These are phyloP conservation scores for Anolis apletophallus DNA, from an alignment of 2,797 vertebrate species.

Conservation along the genomic window DNA sequence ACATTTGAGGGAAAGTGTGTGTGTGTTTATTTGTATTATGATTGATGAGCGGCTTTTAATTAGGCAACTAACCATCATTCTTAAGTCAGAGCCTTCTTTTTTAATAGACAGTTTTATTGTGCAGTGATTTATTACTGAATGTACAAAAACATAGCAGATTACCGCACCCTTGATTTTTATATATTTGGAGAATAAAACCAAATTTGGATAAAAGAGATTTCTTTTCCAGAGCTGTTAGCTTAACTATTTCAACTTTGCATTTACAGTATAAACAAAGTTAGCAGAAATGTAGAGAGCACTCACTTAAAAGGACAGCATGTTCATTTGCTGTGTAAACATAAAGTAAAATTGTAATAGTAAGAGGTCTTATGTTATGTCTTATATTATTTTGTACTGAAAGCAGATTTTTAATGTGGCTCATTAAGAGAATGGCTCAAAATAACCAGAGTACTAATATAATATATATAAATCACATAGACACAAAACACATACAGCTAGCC, in stretches of 20 bases:
- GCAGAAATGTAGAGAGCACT: neutral
- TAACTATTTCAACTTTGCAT: neutral
- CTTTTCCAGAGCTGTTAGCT: conserved; percentile 13
- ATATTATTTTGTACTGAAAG: neutral
- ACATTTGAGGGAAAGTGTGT: neutral
- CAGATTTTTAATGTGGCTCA: neutral
- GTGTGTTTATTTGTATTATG: neutral
- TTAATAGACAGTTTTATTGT: conserved; percentile 7
- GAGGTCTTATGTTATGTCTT: neutral
- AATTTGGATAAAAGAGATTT: conserved; percentile 2
- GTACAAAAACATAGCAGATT: conserved; percentile 1
- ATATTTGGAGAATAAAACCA: neutral
- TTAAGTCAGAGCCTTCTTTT: conserved; percentile 17
- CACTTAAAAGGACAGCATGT: neutral
- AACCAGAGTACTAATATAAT: neutral
- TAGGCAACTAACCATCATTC: neutral
- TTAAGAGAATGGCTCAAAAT: neutral
- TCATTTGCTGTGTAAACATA: conserved; percentile 7
- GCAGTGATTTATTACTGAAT: conserved; percentile 35
- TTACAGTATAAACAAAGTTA: neutral
- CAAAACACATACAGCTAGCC: no score
- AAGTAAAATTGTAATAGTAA: neutral
- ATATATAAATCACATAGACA: no score
- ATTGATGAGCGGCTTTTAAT: conserved; percentile 24
- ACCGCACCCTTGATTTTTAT: neutral